Evolutionary conservation across 1,140 invertebrate species (phyloP).

Genomic region (Drosophila busckii): DNA sequence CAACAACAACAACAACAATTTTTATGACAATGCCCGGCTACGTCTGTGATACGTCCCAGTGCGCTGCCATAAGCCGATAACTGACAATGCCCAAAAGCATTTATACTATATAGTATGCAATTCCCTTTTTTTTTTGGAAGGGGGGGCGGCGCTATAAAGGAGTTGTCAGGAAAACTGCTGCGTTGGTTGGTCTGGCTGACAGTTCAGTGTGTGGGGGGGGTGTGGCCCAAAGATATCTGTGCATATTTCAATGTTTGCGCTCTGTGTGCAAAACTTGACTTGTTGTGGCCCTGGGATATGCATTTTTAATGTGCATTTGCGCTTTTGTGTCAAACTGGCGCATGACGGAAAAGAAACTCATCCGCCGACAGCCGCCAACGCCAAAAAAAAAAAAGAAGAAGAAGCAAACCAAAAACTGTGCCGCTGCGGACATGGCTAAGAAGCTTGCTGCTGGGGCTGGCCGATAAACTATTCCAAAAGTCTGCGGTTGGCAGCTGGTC

Average conservation of each 20-base stretch:
- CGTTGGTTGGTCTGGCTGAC: conserved; percentile 52
- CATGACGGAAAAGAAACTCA: conserved; percentile 59
- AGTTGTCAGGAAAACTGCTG: conserved; percentile 70
- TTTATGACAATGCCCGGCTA: conserved; percentile 63
- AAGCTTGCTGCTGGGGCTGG: conserved; percentile 46
- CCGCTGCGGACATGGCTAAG: conserved; percentile 42
- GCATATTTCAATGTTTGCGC: conserved; percentile 75
- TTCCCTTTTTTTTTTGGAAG: conserved; percentile 27
- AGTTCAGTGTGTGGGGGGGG: conserved; percentile 7
- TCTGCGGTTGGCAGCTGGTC: conserved; percentile 70
- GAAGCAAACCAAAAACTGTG: conserved; percentile 15
- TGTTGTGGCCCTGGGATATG: conserved; percentile 62
- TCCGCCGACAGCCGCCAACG: conserved; percentile 6
- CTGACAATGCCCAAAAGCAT: conserved; percentile 75
- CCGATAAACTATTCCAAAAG: conserved; percentile 74
- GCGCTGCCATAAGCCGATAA: conserved; percentile 60
- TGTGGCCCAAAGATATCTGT: conserved; percentile 52
- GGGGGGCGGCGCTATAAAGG: too few relatives aligned
- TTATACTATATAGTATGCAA: too few relatives aligned
- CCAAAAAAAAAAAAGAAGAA: neutral
- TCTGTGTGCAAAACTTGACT: conserved; percentile 68
- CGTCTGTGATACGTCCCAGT: neutral
- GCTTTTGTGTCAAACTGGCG: conserved; percentile 73
- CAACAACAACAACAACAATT: conserved; percentile 70
- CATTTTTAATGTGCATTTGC: conserved; percentile 76